Evolutionary conservation across 2,888 invertebrate genomes (phyloP).

Genomic region (Brachynemurus nebulosus): DNA sequence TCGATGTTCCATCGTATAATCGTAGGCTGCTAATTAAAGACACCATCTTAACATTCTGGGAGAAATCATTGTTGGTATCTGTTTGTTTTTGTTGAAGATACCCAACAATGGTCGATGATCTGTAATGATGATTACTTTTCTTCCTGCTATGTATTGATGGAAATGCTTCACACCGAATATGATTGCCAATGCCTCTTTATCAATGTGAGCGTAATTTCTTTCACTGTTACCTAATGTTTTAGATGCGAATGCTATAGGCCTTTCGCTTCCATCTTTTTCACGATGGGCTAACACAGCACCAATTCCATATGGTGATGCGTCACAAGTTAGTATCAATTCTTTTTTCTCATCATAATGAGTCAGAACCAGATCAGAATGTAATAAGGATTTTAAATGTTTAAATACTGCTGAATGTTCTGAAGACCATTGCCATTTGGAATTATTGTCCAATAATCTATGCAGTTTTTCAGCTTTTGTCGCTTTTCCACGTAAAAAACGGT

Average conservation of each 20-base stretch:
- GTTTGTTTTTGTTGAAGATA: too few relatives aligned
- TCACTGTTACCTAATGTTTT: slow-evolving; percentile 10
- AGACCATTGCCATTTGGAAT: too few relatives aligned
- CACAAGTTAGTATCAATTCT: slow-evolving; percentile 11
- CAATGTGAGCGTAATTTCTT: slow-evolving; percentile 14
- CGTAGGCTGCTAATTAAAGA: too few relatives aligned
- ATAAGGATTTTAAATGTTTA: slow-evolving; percentile 1
- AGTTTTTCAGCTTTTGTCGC: slow-evolving; percentile 7
- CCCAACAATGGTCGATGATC: not conserved
- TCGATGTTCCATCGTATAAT: too few relatives aligned
- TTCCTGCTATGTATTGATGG: slow-evolving; percentile 16
- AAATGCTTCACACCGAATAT: slow-evolving; percentile 14
- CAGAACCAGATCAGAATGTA: slow-evolving; percentile 6
- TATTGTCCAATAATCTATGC: slow-evolving; percentile 10
- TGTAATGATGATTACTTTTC: not conserved
- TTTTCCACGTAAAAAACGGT: slow-evolving; percentile 14
- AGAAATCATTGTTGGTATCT: too few relatives aligned
- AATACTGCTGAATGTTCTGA: too few relatives aligned
- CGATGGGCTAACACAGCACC: slow-evolving; percentile 9
- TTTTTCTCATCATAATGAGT: slow-evolving; percentile 14
- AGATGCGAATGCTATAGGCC: slow-evolving; percentile 11
- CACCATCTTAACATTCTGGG: too few relatives aligned
- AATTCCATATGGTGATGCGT: slow-evolving; percentile 13
- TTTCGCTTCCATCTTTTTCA: slow-evolving; percentile 6
- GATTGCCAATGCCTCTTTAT: slow-evolving; percentile 14